Base-by-base conservation (phyloP, 53 echinoderm and acorn worm species). In the Patiria pectinifera region DNA sequence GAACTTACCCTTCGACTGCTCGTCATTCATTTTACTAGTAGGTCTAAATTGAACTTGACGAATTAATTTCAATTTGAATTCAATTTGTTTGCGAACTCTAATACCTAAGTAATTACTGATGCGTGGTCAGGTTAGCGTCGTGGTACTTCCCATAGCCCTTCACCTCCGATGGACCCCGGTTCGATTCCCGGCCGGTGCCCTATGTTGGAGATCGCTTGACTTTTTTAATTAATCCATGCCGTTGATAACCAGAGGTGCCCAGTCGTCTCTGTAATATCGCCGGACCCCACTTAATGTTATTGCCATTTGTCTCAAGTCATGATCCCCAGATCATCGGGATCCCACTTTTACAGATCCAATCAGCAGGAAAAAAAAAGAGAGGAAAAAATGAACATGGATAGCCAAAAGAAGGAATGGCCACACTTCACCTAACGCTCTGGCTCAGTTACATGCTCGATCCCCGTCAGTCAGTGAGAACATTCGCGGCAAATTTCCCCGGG, bases 391-490 rank as follows among this genome's bases (percentile, higher is more conserved):
- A 79, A 46, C 45, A 11, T 13, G 14, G 46, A 46, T 12, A 79
- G 47, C 11, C 21, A 10, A 79, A 15, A 79, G 47, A 3, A 79
- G 43, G 47, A 25, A 79, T 45, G 53, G 53, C 53, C 53, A 53
- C 80, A 79, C 46, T 46, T 79, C 59, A 59, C 82, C 82, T 23
- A 35, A 77, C 62, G 78, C 61, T 47, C 48, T 45, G 85, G 71
- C 86, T 48, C 85, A 19, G 71, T 86, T 47, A 24, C 86, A 75
- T 59, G 10, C 78, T 62, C 45, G 35, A 77, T 88, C 88, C 53
- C 61, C 26, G 62, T 88, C 88, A 88, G 76, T 88, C 88, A 78
- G 5, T 88, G 77, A 78, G 77, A 78, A 77, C 78, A 88, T 88
- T 88, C 77, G 59, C 88, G 58, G 88, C 61, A 48, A 86, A 78